Percentiles rank a stretch among this genome's conserved stretches.
phyloP scores from a whole-genome alignment of 2,797 vertebrate species.

The Intellagama lesueurii region DNA sequence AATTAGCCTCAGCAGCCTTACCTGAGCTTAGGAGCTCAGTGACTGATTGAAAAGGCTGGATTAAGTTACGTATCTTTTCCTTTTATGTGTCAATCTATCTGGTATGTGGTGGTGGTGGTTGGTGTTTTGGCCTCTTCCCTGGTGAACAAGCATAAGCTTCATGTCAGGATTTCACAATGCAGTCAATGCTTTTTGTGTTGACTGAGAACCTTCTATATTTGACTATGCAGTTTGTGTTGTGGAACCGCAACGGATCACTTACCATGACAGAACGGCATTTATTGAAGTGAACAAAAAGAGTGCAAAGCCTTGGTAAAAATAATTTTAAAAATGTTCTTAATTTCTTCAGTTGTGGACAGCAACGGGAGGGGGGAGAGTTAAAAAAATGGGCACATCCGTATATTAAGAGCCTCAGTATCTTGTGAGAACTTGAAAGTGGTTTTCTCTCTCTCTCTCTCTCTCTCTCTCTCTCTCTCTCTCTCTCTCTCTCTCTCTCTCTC shows the following conservation, averaged over 20 bases:
- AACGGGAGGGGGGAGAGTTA: rapidly evolving
- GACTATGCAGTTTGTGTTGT: neutral
- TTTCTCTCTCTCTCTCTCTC: neutral
- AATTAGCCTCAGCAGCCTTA: neutral
- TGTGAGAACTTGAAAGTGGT: conserved; percentile 28
- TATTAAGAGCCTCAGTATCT: neutral
- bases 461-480: neutral
- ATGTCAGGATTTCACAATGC: rapidly evolving
- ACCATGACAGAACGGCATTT: conserved; percentile 41
- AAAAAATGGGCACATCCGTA: rapidly evolving
- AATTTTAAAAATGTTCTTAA: neutral
- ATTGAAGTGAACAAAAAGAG: conserved; percentile 48
- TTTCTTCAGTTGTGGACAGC: rapidly evolving
- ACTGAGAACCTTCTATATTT: conserved; percentile 16
- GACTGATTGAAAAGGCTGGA: neutral
- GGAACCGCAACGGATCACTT: conserved; percentile 39
- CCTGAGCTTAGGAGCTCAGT: neutral
- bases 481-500: neutral
- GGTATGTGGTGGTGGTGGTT: neutral
- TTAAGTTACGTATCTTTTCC: neutral
- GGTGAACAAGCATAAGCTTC: conserved; percentile 12
- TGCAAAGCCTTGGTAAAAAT: conserved; percentile 41
- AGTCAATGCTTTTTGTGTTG: conserved; percentile 4
- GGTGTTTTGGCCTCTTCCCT: neutral
- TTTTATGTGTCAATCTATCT: neutral